Evolutionary conservation across 92 coral and sea anemone genomes (phyloP).

Genomic region (Palythoa caribaeorum): DNA sequence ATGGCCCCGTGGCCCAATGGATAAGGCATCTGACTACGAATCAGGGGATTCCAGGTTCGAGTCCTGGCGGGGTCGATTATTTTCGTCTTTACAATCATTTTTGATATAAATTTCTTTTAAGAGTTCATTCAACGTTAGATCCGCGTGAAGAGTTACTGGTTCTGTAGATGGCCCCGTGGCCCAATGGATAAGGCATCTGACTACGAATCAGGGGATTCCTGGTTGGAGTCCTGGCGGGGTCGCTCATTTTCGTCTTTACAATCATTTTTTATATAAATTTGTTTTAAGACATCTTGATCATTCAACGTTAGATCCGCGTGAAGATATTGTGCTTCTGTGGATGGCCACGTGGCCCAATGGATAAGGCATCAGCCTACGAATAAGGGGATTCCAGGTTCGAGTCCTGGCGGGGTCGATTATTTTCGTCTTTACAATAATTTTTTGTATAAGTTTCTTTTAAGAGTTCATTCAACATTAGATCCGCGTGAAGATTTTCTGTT

Average conservation of each 20-base stretch:
- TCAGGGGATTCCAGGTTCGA: conserved; percentile 70
- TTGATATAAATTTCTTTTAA: no score
- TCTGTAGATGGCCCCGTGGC: conserved; percentile 8
- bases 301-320: no score
- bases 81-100: no score
- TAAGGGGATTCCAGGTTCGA: conserved; percentile 65
- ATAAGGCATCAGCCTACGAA: conserved; percentile 50
- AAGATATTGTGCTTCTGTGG: no score
- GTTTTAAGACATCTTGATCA: no score
- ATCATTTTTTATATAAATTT: no score
- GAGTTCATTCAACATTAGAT: no score
- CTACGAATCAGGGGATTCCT: conserved; percentile 61
- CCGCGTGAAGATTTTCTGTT: no score
- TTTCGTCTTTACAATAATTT: no score
- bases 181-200: conserved; percentile 58
- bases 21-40: conserved; percentile 68
- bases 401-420: conserved; percentile 59
- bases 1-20: conserved; percentile 65
- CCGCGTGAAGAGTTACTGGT: no score
- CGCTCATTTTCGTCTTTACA: not conserved
- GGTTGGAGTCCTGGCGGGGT: conserved; percentile 67
- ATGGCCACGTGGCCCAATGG: conserved; percentile 28
- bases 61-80: conserved; percentile 59
- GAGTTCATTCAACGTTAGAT: no score
- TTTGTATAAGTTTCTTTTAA: no score